Evolutionary conservation across 2,797 vertebrate species (phyloP).

Genomic region (Oryzias dopingdopingensis): DNA sequence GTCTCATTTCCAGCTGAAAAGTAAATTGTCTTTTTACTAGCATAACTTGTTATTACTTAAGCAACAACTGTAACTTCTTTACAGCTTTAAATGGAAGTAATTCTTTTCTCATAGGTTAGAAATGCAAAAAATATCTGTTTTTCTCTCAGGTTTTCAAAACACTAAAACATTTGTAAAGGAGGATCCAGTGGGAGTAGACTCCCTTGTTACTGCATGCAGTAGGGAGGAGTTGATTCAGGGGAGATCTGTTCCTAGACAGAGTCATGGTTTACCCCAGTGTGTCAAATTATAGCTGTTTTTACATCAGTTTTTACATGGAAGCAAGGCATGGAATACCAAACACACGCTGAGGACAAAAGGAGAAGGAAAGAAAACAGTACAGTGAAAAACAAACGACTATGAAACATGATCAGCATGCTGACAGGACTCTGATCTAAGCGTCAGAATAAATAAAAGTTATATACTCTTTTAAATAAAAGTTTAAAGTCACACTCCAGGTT

Average conservation of each 20-base stretch:
- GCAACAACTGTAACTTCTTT: too few relatives aligned
- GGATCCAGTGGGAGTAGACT: slow-evolving; percentile 10
- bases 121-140: too few relatives aligned
- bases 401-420: slow-evolving; percentile 28
- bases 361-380: slow-evolving; percentile 44
- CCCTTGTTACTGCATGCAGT: slow-evolving; percentile 6
- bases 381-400: background rate
- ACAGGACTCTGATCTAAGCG: background rate
- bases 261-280: slow-evolving; percentile 71
- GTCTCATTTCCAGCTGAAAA: too few relatives aligned
- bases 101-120: too few relatives aligned
- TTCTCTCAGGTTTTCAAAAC: too few relatives aligned
- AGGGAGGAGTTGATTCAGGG: slow-evolving; percentile 28
- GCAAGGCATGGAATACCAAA: slow-evolving; percentile 75
- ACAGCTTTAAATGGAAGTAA: too few relatives aligned
- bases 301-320: slow-evolving; percentile 77
- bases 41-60: too few relatives aligned
- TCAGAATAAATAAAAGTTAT: slow-evolving; percentile 20
- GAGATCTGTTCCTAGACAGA: slow-evolving; percentile 53
- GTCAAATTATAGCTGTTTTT: slow-evolving; percentile 79
- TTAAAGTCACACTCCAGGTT: background rate
- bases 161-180: background rate
- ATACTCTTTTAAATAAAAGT: slow-evolving; percentile 11
- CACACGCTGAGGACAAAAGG: slow-evolving; percentile 50
- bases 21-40: too few relatives aligned